These are phyloP conservation scores for Acanthochromis polyacanthus DNA, from an alignment of 2,113 vertebrate genomes.

Conservation along the genomic window DNA sequence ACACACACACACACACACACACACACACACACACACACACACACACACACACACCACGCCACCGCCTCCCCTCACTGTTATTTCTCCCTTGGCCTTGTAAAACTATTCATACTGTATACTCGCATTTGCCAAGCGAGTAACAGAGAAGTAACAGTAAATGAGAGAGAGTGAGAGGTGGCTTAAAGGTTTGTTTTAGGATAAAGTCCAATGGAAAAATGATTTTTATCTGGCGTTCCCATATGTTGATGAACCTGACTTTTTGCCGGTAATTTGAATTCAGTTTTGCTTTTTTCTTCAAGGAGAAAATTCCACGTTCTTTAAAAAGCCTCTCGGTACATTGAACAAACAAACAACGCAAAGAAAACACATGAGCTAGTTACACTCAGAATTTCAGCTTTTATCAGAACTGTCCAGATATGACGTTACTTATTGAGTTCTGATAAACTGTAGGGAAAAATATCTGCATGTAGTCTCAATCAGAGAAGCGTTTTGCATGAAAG, in stretches of 20 bases:
- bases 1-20: slow-evolving; percentile 20
- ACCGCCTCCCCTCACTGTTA: slow-evolving; percentile 58
- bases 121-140: slow-evolving; percentile 67
- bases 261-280: neutral
- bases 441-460: no score
- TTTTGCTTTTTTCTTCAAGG: neutral
- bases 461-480: no score
- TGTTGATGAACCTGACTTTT: slow-evolving; percentile 30
- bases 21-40: slow-evolving; percentile 6
- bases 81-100: slow-evolving; percentile 74
- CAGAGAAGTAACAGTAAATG: slow-evolving; percentile 57
- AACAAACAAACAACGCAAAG: no score
- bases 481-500: no score
- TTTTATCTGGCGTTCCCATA: slow-evolving; percentile 48
- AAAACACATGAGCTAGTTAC: no score
- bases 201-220: slow-evolving; percentile 6
- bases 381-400: no score
- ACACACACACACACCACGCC: slow-evolving; percentile 23
- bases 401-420: no score
- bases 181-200: slow-evolving; percentile 53
- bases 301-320: neutral
- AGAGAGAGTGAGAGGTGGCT: slow-evolving; percentile 25
- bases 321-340: no score
- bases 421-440: no score
- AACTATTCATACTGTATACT: slow-evolving; percentile 77